A percentile compares a stretch with the other conserved stretches of the same genome.
Evolutionary conservation across 1,140 invertebrate genomes (phyloP).

Genomic region (Bombus pyrosoma): DNA sequence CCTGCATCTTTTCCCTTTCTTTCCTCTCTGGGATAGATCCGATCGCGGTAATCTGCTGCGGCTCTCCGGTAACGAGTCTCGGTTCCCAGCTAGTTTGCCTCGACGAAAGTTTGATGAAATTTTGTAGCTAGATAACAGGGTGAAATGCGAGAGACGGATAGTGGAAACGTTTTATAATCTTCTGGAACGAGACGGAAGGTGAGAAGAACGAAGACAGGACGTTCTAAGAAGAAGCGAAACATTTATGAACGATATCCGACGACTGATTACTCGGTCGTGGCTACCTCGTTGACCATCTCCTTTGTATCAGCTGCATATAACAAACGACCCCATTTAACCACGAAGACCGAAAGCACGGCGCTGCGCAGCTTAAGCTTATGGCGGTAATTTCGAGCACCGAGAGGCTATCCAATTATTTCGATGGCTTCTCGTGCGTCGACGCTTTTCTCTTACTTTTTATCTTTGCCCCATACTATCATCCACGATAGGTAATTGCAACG

Average conservation of each 20-base stretch:
- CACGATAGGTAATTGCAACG: neutral
- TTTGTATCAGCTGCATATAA: neutral
- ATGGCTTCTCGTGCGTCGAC: neutral
- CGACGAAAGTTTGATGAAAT: neutral
- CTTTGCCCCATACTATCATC: neutral
- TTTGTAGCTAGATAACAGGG: neutral
- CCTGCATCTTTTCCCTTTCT: neutral
- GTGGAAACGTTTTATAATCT: neutral
- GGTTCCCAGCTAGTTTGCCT: neutral
- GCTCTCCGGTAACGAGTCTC: neutral
- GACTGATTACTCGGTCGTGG: neutral
- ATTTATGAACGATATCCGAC: neutral
- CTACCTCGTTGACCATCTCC: neutral
- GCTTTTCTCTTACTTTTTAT: neutral
- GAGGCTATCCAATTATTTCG: neutral
- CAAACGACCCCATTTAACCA: neutral
- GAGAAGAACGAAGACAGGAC: neutral
- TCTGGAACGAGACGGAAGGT: neutral
- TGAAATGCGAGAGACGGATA: neutral
- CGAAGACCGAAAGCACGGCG: neutral
- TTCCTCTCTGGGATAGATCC: neutral
- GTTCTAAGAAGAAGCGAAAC: neutral
- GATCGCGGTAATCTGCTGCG: neutral
- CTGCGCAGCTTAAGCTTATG: neutral
- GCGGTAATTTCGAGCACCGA: neutral